These are phyloP conservation scores for Limnephilus rhombicus DNA, from an alignment of 2,888 invertebrate species.

Conservation along the genomic window DNA sequence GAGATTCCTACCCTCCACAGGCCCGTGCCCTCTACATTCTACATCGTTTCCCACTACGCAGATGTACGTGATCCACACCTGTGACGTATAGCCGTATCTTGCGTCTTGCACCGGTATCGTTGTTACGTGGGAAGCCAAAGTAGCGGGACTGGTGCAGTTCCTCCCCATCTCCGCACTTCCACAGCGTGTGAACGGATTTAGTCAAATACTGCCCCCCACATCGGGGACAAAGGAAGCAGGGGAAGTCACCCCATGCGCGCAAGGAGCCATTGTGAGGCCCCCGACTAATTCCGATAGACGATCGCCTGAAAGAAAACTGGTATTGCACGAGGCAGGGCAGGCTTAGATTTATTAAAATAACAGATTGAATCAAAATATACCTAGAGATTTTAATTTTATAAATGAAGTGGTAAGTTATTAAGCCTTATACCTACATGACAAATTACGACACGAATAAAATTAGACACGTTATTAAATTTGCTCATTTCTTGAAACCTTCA, in stretches of 20 bases:
- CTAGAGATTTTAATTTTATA: background rate
- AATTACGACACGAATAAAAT: no score
- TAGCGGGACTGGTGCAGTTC: constrained; percentile 4
- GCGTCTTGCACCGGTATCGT: background rate
- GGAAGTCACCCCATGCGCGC: background rate
- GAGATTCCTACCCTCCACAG: background rate
- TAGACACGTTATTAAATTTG: no score
- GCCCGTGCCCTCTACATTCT: background rate
- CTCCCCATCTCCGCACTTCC: background rate
- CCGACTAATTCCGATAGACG: background rate
- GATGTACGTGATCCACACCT: background rate
- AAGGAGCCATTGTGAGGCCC: constrained; percentile 17
- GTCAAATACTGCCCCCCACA: constrained; percentile 32
- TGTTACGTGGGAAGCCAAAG: background rate
- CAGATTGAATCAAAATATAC: background rate
- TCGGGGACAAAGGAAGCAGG: constrained; percentile 20
- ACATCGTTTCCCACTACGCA: background rate
- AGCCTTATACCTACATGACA: no score
- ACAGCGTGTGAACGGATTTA: constrained; percentile 42
- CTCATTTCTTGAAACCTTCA: no score
- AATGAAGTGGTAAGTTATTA: no score
- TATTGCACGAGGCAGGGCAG: background rate
- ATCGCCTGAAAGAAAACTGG: constrained; percentile 35
- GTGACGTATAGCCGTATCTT: background rate
- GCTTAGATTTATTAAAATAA: background rate